A percentile compares a stretch with the other conserved stretches of the same genome.
Evolutionary conservation across 2,888 invertebrate species (phyloP).

Genomic region (Drosophila leonis): DNA sequence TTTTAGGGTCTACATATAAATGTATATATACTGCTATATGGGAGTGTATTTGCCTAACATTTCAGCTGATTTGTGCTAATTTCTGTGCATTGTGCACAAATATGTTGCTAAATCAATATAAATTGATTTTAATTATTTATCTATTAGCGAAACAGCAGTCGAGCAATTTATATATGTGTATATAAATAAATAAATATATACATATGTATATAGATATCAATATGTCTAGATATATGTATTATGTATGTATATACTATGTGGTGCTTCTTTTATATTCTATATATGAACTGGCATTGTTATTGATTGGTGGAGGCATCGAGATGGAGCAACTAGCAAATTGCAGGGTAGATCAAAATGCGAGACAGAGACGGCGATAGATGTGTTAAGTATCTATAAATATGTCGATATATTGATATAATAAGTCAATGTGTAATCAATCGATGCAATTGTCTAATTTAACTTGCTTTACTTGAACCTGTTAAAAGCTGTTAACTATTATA

Average conservation of each 20-base stretch:
- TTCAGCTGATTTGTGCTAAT: constrained; percentile 78
- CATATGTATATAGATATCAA: background rate
- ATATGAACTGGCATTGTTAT: constrained; percentile 32
- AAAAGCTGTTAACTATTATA: constrained; percentile 18
- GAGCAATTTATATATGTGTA: constrained; percentile 30
- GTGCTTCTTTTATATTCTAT: constrained; percentile 8
- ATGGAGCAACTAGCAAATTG: constrained; percentile 16
- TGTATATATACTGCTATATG: background rate
- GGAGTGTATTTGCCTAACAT: constrained; percentile 64
- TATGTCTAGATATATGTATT: background rate
- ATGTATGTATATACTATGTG: background rate
- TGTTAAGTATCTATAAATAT: constrained; percentile 15
- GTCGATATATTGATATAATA: background rate
- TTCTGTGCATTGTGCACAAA: constrained; percentile 56
- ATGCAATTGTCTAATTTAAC: constrained; percentile 6
- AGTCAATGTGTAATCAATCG: constrained; percentile 2
- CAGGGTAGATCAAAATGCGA: background rate
- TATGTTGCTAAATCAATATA: constrained; percentile 79
- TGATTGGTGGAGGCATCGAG: constrained; percentile 38
- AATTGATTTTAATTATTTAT: constrained; percentile 81
- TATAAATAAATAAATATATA: background rate
- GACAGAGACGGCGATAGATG: constrained; percentile 6
- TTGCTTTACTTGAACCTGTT: background rate
- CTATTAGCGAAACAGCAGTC: constrained; percentile 73
- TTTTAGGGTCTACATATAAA: constrained; percentile 19